Evolutionary conservation across 2,797 vertebrate species (phyloP), one percentile per base, ranked within the genome.

Genomic region (Eutrigla gurnardus): DNA sequence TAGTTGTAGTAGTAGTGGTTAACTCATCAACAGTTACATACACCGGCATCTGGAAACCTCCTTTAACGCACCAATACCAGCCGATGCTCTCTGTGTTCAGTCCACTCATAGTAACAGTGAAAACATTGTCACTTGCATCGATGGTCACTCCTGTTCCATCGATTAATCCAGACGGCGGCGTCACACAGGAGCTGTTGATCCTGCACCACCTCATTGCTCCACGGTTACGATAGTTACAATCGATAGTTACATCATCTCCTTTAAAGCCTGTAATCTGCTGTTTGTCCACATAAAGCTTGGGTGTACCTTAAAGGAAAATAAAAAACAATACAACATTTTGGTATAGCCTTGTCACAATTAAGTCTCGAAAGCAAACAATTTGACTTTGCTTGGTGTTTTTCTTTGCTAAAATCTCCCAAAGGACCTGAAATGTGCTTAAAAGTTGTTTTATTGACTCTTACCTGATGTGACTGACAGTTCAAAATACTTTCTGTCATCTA

Each of bases 11-110:
- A 61, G 62, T 69, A 1, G 32, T 66, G 2, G 40, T 17, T 73
- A 36, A 65, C 6, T 60, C 52, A 11, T 1, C 52, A 45, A 86
- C 14, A 46, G 0, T 70, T 1, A 88, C 11, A 65, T 82, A 1
- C 1, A 87, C 75, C 17, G 87, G 84, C 65, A 91, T 82, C 76
- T 89, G 78, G 8, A 79, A 13, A 18, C 52, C 5, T 78, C 59
- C 80, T 5, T 33, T 43, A 3, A 0, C 12, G 54, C 80, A 87
- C 3, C 3, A 75, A 49, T 89, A 88, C 88, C 88, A 90, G 7
- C 88, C 81, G 3, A 72, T 78, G 80, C 52, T 81, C 36, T 68
- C 0, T 1, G 0, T 37, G 0, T 0, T 80, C 68, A 90, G 64
- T 40, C 0, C 57, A 14, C 17, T 85, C 80, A 92, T 77, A 2